Base-by-base conservation (phyloP, 2,888 invertebrate genomes). In the Luperina testacea region DNA sequence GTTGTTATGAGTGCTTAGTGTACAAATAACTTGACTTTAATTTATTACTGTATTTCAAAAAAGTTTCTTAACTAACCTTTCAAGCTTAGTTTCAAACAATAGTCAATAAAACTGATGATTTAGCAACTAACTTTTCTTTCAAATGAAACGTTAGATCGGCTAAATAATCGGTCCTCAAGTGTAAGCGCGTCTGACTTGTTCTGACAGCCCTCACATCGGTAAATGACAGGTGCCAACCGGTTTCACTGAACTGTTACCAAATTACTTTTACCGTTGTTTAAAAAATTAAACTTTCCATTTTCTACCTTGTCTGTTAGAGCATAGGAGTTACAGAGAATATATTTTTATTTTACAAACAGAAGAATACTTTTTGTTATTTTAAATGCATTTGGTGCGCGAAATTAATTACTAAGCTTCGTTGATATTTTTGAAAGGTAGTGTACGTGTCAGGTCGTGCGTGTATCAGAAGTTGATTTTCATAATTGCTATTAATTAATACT, bases 181-280 rank as follows among this genome's bases (percentile, higher is more conserved):
- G 81, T 81, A 80, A 76, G 24, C 71, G 68, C 83, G 88, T 89
- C 85, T 90, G 88, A 90, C 90, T 86, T 82, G 77, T 83, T 87
- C 88, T 87, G 90, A 90, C 91, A 89, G 82, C 81, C 80, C 85
- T 86, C 89, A 89, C 88, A 84, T 86, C 85, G 87, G 88, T 87
- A 87, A 87, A 87, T 88, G 89, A 84, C 90, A 89, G 89, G 84
- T 85, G 88, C 86, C 86, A 87, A 88, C 91, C 87, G 85, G 89
- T 89, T 88, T 88, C 86, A 87, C 86, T 76, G 73, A 81, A 82
- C 82, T 71, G 59, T 77, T 77, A 82, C 83, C 63, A 87, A 87
- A 78, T 87, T 88, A 87, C 78, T 80, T 80, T 79, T 83, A 85
- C 83, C 71, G 74, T 80, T 88, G 75, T 77, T 80, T 45, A 84